Evolutionary conservation across 2,797 vertebrate species (phyloP), one percentile per base, ranked within the genome.

Genomic region (Eutrigla gurnardus): DNA sequence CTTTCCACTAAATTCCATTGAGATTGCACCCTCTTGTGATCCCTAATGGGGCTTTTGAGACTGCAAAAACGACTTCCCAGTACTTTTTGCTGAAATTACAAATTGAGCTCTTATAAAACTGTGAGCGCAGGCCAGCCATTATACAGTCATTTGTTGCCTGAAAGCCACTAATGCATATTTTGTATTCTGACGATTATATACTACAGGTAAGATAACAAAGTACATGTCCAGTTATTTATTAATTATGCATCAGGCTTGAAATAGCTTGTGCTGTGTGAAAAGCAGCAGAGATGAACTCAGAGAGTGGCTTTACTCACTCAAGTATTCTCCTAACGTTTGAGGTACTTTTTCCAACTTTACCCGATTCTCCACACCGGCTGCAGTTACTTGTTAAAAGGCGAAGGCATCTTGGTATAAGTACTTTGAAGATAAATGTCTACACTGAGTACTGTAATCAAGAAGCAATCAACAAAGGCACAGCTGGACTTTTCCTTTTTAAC

Each of bases 401-500:
- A 80, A 75, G 62, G 77, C 61, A 62, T 78, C 54, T 53, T 4
- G 25, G 18, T 69, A 33, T 25, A 50, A 73, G 64, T 60, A 50
- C 85, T 90, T 89, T 89, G 74, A 88, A 88, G 88, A 90, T 90
- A 79, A 89, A 83, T 72, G 68, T 70, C 73, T 85, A 75, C 65
- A 65, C 39, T 74, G 68, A 79, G 65, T 57, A 54, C 52, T 73
- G 84, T 80, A 83, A 87, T 89, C 81, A 86, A 78, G 77, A 84
- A 80, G 71, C 68, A 81, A 88, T 91, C 88, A 90, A 80, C 78
- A 88, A 86, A 87, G 80, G 87, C 86, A 81, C 89, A 91, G 84
- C 83, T 85, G 82, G 90, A 86, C 74, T 36, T 71, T 76, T 78
- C 80, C 81, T 70, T 90, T 84, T 87, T 72, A 86, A 78, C 68